phyloP scores from a whole-genome alignment of 2,888 invertebrate genomes.

The Heterodera filipjevi region DNA sequence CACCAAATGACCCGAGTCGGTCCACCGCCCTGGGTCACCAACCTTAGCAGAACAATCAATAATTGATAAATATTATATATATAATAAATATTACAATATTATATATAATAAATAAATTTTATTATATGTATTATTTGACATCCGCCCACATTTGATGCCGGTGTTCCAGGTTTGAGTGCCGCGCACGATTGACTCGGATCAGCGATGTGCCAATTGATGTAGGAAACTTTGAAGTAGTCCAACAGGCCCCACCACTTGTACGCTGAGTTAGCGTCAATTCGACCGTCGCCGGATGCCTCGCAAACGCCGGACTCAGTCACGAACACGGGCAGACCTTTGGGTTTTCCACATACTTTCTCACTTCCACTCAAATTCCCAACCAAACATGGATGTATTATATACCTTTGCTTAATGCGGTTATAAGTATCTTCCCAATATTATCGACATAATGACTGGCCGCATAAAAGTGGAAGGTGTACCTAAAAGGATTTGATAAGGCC shows the following conservation, averaged over 20 bases:
- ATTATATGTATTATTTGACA: no score
- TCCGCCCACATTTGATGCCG: constrained; percentile 7
- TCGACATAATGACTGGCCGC: constrained; percentile 28
- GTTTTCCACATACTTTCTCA: neutral
- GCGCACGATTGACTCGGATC: constrained; percentile 28
- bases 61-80: neutral
- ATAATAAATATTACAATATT: no score
- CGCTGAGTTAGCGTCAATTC: constrained; percentile 22
- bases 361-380: neutral
- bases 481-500: neutral
- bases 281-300: constrained; percentile 33
- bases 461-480: constrained; percentile 38
- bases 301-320: constrained; percentile 39
- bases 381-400: neutral
- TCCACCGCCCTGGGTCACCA: neutral
- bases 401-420: constrained; percentile 38
- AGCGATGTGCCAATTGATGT: constrained; percentile 28
- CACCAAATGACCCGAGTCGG: constrained; percentile 12
- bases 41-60: neutral
- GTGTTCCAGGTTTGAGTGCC: constrained; percentile 22
- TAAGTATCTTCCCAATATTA: constrained; percentile 27
- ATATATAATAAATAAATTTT: no score
- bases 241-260: constrained; percentile 33
- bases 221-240: constrained; percentile 25
- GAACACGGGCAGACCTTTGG: constrained; percentile 28